Evolutionary conservation across 2,797 vertebrate genomes (phyloP).

Genomic region (Eulemur albifrons): DNA sequence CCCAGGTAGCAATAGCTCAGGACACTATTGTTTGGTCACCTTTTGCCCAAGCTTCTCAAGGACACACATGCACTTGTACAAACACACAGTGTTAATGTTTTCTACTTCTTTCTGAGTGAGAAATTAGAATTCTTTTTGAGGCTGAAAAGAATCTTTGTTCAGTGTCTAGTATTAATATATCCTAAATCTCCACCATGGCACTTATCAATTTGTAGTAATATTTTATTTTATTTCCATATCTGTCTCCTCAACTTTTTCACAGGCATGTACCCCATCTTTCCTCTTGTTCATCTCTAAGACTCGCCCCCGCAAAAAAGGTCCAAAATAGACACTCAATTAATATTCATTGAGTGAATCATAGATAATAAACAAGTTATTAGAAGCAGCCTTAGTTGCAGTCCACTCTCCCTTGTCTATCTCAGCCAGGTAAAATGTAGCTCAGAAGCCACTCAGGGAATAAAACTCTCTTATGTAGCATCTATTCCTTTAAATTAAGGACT

Average conservation of each 20-base stretch:
- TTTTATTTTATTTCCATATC: not conserved
- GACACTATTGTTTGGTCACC: not conserved
- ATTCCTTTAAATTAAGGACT: slow-evolving; percentile 1
- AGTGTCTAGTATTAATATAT: not conserved
- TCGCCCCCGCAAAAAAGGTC: not conserved
- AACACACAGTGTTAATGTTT: not conserved
- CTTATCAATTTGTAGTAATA: not conserved
- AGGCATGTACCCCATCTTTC: not conserved
- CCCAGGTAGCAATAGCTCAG: not conserved
- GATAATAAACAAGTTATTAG: not conserved
- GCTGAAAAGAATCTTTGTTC: not conserved
- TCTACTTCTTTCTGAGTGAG: not conserved
- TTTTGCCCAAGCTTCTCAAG: not conserved
- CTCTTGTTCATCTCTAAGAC: not conserved
- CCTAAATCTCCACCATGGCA: not conserved
- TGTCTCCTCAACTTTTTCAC: not conserved
- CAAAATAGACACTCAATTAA: not conserved
- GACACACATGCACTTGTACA: fast-evolving
- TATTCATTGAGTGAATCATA: not conserved
- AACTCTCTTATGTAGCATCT: not conserved
- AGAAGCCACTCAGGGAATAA: not conserved
- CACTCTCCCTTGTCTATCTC: not conserved
- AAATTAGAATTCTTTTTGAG: not conserved
- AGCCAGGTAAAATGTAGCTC: not conserved
- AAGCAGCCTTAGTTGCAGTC: not conserved